A percentile compares a stretch with the other conserved stretches of the same genome.
Conservation (phyloP, 2,888 invertebrate genomes). For the Petrophora chlorosata region DNA sequence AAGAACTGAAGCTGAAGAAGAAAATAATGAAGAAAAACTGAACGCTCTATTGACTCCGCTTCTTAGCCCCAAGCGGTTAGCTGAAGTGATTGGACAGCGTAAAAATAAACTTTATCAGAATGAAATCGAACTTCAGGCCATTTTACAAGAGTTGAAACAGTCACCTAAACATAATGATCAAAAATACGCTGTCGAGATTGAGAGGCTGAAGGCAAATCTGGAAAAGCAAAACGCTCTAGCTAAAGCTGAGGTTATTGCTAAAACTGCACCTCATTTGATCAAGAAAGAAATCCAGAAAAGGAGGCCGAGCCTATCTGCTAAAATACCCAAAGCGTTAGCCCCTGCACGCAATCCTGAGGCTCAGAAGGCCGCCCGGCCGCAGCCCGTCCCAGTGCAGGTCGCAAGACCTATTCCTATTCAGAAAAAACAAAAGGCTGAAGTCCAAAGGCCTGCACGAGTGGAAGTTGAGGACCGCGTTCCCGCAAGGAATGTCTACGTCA, state of each 20-base stretch:
- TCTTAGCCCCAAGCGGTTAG: conserved; percentile 37
- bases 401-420: conserved; percentile 45
- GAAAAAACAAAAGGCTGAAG: conserved; percentile 46
- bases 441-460: conserved; percentile 32
- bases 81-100: conserved; percentile 34
- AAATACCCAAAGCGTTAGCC: conserved; percentile 39
- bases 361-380: conserved; percentile 2
- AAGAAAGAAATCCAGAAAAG: conserved; percentile 51
- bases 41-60: conserved; percentile 37
- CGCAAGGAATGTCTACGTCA: conserved; percentile 46
- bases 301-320: conserved; percentile 41
- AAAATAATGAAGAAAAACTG: conserved; percentile 27
- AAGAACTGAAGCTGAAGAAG: conserved; percentile 18
- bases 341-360: conserved; percentile 10
- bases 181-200: conserved; percentile 52
- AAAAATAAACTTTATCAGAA: conserved; percentile 38
- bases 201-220: conserved; percentile 49
- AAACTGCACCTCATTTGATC: conserved; percentile 44
- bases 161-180: conserved; percentile 55
- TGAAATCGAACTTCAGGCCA: conserved; percentile 38
- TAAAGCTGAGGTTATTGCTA: conserved; percentile 52
- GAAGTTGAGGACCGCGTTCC: conserved; percentile 28
- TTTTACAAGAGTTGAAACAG: conserved; percentile 48
- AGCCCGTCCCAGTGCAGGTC: conserved; percentile 46
- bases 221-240: conserved; percentile 54